Evolutionary conservation across 1,140 invertebrate species (phyloP), one percentile per base, ranked within the genome.

Genomic region (Copidosoma floridanum): DNA sequence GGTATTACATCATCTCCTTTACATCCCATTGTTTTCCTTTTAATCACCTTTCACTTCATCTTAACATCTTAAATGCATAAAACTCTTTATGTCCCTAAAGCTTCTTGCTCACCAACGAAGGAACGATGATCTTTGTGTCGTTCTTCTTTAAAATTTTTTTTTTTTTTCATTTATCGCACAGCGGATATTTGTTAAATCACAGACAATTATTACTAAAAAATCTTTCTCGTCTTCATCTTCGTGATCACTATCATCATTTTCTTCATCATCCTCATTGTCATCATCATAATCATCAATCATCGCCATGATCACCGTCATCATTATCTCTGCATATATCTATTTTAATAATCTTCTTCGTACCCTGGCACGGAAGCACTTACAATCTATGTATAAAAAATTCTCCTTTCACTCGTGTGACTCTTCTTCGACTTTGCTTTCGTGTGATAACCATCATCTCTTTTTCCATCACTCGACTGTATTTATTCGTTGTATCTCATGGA

Each of bases 371-470:
- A 70, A 76, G 69, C 71, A 72, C 72, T 76, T 74, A 71, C 56
- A 76, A 68, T 64, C 69, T 77, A 80, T 65, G 66, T 78, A 72
- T 70, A 76, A 75, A 77, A 75, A 77, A 70, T 67, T 55, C 59
- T 64, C 66, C 66, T 66, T 50, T 40, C 14, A 48, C 37, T 35
- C 57, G 21, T n/a, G n/a, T 40, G 8, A 38, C 40, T 38, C 54
- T 53, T 29, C 37, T 16, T 29, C 20, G 32, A 24, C 27, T 29
- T 11, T 43, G 29, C 35, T 38, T 16, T n/a, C n/a, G n/a, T n/a
- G n/a, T n/a, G n/a, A n/a, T n/a, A n/a, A n/a, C n/a, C n/a, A 21
- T 41, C 47, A 27, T 8, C 41, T 38, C 14, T 46, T 40, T 20
- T 6, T 11, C 27, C 29, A 35, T 37, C 37, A 11, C 38, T 29